Evolutionary conservation across 1,140 invertebrate genomes (phyloP).

Genomic region (Temnothorax longispinosus): DNA sequence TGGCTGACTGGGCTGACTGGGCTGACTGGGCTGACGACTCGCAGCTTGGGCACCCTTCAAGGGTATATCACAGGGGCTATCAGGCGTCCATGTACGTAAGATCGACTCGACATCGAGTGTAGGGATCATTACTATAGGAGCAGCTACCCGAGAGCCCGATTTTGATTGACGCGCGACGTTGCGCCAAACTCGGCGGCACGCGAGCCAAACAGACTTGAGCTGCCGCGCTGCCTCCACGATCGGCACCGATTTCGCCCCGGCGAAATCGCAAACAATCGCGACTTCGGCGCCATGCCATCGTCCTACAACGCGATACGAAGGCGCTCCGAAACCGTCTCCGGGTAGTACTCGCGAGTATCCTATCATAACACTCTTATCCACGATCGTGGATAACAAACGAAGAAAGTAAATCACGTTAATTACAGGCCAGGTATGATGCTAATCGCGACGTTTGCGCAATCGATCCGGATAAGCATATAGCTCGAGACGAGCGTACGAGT

Average conservation of each 20-base stretch:
- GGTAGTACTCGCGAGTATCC: neutral
- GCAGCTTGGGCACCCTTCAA: conserved; percentile 69
- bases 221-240: conserved; percentile 60
- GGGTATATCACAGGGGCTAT: conserved; percentile 70
- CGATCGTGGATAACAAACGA: neutral
- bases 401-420: conserved; percentile 22
- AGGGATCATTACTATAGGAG: conserved; percentile 75
- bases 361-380: neutral
- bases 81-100: conserved; percentile 73
- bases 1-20: conserved; percentile 51
- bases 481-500: conserved; percentile 65
- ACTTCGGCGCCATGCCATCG: neutral
- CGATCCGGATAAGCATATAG: conserved; percentile 11
- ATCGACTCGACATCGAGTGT: conserved; percentile 78
- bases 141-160: conserved; percentile 65
- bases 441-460: conserved; percentile 41
- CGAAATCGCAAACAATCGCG: conserved; percentile 67
- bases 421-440: neutral
- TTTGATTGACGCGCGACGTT: conserved; percentile 84
- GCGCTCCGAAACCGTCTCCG: neutral
- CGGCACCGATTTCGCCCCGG: conserved; percentile 64
- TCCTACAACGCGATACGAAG: neutral
- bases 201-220: conserved; percentile 79
- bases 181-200: conserved; percentile 81
- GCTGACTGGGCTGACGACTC: conserved; percentile 67